Evolutionary conservation across 1,140 invertebrate genomes (phyloP).

Genomic region (Drosophila baimaii): DNA sequence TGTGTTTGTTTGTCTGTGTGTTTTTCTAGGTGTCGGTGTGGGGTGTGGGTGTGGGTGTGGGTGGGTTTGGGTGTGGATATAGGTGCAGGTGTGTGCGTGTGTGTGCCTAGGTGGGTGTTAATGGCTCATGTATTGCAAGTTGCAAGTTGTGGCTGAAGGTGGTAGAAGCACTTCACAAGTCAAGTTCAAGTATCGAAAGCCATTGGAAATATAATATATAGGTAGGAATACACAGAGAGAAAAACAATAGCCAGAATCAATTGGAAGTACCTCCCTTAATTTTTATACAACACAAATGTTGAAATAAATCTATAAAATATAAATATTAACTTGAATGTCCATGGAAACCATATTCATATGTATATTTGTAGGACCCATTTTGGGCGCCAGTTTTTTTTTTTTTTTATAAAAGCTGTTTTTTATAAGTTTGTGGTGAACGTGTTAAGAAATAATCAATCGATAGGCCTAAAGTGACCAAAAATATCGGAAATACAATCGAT

Average conservation of each 20-base stretch:
- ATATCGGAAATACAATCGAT: no score
- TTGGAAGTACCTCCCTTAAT: neutral
- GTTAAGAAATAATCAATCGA: no score
- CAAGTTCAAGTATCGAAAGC: conserved; percentile 44
- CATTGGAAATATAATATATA: neutral
- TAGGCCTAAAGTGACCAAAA: no score
- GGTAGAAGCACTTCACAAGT: conserved; percentile 32
- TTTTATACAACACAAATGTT: no score
- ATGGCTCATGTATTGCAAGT: conserved; percentile 22
- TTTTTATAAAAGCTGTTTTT: no score
- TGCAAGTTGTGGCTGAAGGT: conserved; percentile 9
- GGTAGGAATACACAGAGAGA: neutral
- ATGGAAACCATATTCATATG: no score
- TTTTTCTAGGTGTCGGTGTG: conserved; percentile 24
- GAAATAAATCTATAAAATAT: no score
- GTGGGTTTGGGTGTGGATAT: conserved; percentile 27
- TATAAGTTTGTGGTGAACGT: no score
- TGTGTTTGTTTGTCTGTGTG: conserved; percentile 25
- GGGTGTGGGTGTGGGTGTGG: conserved; percentile 18
- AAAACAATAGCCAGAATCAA: neutral
- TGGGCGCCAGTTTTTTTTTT: no score
- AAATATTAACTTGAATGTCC: no score
- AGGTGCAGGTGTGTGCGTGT: conserved; percentile 10
- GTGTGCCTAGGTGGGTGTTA: conserved; percentile 30
- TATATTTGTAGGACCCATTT: no score